phyloP scores from a whole-genome alignment of 2,888 invertebrate species.

The Artemia sp. region DNA sequence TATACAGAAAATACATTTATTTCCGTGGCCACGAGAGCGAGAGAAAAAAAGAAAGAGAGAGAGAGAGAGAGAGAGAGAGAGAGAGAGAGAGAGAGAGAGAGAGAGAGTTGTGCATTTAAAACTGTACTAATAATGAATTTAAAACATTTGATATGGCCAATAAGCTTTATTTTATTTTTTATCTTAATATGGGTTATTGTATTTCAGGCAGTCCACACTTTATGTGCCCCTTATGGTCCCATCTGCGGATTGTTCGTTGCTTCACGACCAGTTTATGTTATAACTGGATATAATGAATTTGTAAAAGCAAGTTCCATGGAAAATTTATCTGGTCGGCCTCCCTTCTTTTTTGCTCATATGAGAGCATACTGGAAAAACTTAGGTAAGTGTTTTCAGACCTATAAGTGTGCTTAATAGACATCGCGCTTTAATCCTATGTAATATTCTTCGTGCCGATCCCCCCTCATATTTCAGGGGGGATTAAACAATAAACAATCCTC shows the following conservation, averaged over 20 bases:
- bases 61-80: neutral
- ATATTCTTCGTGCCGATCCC: too few relatives aligned
- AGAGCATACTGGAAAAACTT: constrained; percentile 7
- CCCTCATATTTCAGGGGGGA: too few relatives aligned
- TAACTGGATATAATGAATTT: neutral
- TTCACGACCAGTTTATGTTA: neutral
- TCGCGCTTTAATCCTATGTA: too few relatives aligned
- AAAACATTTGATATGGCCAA: neutral
- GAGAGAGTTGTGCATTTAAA: neutral
- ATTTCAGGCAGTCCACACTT: neutral
- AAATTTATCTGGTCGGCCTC: neutral
- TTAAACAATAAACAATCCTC: too few relatives aligned
- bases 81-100: constrained; percentile 13
- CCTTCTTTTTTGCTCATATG: constrained; percentile 3
- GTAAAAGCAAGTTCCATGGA: neutral
- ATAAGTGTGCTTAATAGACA: too few relatives aligned
- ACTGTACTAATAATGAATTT: neutral
- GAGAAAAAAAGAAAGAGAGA: neutral
- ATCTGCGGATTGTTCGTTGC: neutral
- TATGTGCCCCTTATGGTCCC: neutral
- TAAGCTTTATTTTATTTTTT: neutral
- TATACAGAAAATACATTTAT: too few relatives aligned
- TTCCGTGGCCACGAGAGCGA: too few relatives aligned
- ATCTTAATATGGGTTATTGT: too few relatives aligned
- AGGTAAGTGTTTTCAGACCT: neutral